Conservation (phyloP, 1,140 invertebrate species). For the Procambarus clarkii region DNA sequence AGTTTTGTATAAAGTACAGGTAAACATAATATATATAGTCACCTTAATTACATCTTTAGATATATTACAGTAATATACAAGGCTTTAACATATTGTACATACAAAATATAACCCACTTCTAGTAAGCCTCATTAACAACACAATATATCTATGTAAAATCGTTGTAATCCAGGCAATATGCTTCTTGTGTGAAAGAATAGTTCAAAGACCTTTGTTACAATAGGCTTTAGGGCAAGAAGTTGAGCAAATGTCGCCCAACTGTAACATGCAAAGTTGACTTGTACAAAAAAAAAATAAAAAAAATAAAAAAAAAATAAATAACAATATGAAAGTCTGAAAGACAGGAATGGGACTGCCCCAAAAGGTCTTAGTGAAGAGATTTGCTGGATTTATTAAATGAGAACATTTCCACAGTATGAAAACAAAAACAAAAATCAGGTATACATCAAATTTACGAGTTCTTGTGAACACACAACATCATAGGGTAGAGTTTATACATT, state of each 20-base stretch:
- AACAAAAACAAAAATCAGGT: neutral
- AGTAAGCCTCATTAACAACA: constrained; percentile 28
- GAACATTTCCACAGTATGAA: neutral
- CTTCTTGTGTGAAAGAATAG: constrained; percentile 27
- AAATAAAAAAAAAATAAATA: too few species aligned
- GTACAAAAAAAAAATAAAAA: too few species aligned
- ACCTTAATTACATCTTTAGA: constrained; percentile 59
- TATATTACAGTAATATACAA: constrained; percentile 68
- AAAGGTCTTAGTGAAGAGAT: neutral
- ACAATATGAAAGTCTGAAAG: constrained; percentile 47
- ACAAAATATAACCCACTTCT: constrained; percentile 61
- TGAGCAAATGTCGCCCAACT: neutral
- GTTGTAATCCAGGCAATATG: constrained; percentile 39
- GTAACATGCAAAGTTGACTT: constrained; percentile 6
- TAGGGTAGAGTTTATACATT: constrained; percentile 29
- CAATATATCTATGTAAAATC: constrained; percentile 37
- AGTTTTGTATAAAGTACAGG: constrained; percentile 65
- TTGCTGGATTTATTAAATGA: constrained; percentile 8
- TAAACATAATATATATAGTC: constrained; percentile 61
- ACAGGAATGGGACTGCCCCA: constrained; percentile 38
- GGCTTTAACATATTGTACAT: constrained; percentile 50
- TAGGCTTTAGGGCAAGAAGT: constrained; percentile 27
- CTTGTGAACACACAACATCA: constrained; percentile 48
- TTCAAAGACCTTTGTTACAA: constrained; percentile 11
- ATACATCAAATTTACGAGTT: constrained; percentile 47